phyloP scores from a whole-genome alignment of 2,888 invertebrate species.

The Dione juno region DNA sequence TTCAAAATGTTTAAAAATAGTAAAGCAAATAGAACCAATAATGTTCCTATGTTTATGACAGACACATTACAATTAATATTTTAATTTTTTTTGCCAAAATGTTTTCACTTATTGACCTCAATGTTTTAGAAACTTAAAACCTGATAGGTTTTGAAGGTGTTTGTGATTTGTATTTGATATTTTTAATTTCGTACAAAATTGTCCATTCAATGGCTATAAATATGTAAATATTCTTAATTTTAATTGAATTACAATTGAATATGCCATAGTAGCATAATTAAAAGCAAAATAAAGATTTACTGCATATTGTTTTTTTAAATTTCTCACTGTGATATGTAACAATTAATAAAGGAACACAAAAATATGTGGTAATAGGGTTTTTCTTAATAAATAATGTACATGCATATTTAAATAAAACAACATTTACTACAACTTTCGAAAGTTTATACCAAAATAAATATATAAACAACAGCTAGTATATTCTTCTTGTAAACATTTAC shows the following conservation, averaged over 20 bases:
- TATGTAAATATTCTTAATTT: neutral
- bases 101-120: constrained; percentile 11
- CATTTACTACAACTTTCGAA: constrained; percentile 42
- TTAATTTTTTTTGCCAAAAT: constrained; percentile 1
- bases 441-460: constrained; percentile 17
- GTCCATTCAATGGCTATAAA: constrained; percentile 7
- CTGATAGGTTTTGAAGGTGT: neutral
- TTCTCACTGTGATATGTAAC: constrained; percentile 55
- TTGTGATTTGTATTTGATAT: neutral
- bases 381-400: constrained; percentile 45
- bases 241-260: neutral
- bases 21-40: constrained; percentile 13
- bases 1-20: neutral
- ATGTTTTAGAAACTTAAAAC: neutral
- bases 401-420: constrained; percentile 49
- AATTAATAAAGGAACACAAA: constrained; percentile 43
- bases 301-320: constrained; percentile 48
- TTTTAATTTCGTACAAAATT: constrained; percentile 9
- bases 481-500: neutral
- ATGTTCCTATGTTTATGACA: constrained; percentile 11
- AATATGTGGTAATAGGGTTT: constrained; percentile 49
- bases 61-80: constrained; percentile 2
- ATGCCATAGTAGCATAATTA: constrained; percentile 9
- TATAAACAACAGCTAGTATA: constrained; percentile 1
- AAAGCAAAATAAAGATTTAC: constrained; percentile 10